These are phyloP conservation scores for Seriola quinqueradiata DNA, from an alignment of 2,113 vertebrate genomes.

Conservation along the genomic window DNA sequence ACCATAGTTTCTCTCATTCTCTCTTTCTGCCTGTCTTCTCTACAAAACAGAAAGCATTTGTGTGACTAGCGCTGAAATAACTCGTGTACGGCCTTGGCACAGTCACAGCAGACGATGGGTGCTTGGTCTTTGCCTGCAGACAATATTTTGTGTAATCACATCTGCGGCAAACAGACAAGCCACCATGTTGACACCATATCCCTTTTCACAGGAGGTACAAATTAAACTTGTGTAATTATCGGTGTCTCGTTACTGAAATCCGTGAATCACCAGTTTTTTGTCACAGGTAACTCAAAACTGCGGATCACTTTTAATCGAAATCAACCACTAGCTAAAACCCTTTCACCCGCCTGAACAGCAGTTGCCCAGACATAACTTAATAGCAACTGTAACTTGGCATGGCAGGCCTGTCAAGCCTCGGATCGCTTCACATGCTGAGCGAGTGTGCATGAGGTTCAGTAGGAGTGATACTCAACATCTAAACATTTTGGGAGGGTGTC, in stretches of 20 bases:
- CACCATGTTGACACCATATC: conserved; percentile 15
- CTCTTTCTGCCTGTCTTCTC: conserved; percentile 30
- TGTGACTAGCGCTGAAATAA: conserved; percentile 54
- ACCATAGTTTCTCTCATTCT: conserved; percentile 34
- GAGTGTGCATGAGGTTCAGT: neutral
- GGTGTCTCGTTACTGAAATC: conserved; percentile 40
- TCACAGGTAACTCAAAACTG: conserved; percentile 14
- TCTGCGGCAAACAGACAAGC: conserved; percentile 48
- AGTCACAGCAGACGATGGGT: conserved; percentile 15
- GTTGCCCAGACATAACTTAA: neutral
- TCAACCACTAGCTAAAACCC: neutral
- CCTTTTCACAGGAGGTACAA: conserved; percentile 31
- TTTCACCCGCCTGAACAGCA: neutral
- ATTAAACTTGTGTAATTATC: conserved; percentile 41
- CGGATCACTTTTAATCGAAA: neutral
- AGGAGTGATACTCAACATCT: too few species aligned
- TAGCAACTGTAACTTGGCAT: neutral
- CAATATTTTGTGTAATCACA: conserved; percentile 55
- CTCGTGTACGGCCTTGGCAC: conserved; percentile 36
- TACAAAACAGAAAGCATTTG: conserved; percentile 49
- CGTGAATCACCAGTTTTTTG: conserved; percentile 34
- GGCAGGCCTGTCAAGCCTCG: neutral
- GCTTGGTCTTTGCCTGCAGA: conserved; percentile 35
- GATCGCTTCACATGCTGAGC: neutral
- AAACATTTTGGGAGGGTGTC: too few species aligned